Percentiles rank a stretch among this genome's conserved stretches.
These are phyloP conservation scores for Guaruba guarouba DNA, from an alignment of 2,113 vertebrate genomes.

Conservation along the genomic window DNA sequence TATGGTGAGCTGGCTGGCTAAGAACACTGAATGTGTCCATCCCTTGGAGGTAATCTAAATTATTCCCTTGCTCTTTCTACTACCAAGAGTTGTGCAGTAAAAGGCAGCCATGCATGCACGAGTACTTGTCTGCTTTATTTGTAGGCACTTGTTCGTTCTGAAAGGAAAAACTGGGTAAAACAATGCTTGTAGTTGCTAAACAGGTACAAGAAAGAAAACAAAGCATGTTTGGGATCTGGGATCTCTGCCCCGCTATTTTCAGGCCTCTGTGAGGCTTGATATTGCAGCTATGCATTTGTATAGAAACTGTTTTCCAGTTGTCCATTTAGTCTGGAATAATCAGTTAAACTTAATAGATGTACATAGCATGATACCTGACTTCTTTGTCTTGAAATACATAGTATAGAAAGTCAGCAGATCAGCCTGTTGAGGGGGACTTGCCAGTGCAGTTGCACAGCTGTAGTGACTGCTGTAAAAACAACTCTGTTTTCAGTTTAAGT, in stretches of 20 bases:
- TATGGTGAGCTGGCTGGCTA: background rate
- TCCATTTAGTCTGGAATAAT: background rate
- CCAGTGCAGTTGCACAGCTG: fast-evolving
- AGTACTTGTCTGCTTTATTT: background rate
- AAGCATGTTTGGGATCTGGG: background rate
- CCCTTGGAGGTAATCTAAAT: background rate
- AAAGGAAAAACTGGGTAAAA: background rate
- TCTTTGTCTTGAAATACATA: background rate
- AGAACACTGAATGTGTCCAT: background rate
- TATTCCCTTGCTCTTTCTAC: background rate
- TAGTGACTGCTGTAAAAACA: background rate
- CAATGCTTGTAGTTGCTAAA: background rate
- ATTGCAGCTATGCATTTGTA: background rate
- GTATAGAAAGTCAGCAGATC: fast-evolving
- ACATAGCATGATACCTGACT: fast-evolving
- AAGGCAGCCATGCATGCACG: too few species aligned
- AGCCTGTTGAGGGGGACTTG: background rate
- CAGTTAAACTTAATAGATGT: background rate
- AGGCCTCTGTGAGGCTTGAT: background rate
- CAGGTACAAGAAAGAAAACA: background rate
- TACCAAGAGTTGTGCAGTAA: fast-evolving
- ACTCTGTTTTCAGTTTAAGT: background rate
- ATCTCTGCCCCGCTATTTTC: background rate
- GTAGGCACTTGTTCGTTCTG: background rate
- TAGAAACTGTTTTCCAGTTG: background rate